A percentile compares a stretch with the other conserved stretches of the same genome.
Conservation (phyloP, 2,797 vertebrate species). For the Hoplostethus atlanticus region DNA sequence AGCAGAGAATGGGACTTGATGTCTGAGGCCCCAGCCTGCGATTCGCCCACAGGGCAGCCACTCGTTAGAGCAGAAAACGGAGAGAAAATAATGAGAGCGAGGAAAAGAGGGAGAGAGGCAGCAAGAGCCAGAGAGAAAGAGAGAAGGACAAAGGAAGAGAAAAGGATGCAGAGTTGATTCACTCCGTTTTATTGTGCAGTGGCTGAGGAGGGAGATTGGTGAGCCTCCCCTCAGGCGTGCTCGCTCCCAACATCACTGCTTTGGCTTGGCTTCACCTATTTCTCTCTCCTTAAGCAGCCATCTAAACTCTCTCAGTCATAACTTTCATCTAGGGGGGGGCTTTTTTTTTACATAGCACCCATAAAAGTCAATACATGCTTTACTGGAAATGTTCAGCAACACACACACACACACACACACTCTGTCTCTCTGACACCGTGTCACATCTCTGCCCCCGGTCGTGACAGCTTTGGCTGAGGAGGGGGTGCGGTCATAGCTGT, state of each 20-base stretch:
- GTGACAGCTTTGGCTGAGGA: conserved; percentile 35
- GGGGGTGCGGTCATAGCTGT: conserved; percentile 31
- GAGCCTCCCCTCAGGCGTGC: conserved; percentile 49
- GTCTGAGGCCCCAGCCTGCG: conserved; percentile 69
- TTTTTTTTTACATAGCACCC: conserved; percentile 20
- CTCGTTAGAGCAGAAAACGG: conserved; percentile 70
- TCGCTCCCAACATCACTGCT: conserved; percentile 56
- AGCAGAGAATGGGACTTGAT: conserved; percentile 76
- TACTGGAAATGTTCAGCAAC: conserved; percentile 18
- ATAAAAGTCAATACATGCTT: conserved; percentile 36
- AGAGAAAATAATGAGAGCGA: conserved; percentile 57
- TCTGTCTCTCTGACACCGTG: conserved; percentile 17
- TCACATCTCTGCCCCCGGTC: conserved; percentile 22
- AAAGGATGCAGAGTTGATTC: conserved; percentile 59
- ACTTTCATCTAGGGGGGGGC: conserved; percentile 40
- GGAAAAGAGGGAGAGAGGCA: conserved; percentile 22
- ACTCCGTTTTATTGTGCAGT: conserved; percentile 37
- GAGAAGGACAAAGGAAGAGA: conserved; percentile 7
- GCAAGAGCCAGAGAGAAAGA: conserved; percentile 45
- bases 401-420: conserved; percentile 3
- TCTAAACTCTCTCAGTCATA: conserved; percentile 50
- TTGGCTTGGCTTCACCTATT: conserved; percentile 53
- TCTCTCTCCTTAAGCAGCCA: conserved; percentile 48
- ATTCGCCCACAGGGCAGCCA: conserved; percentile 75
- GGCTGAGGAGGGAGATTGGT: conserved; percentile 56